Percentiles rank a stretch among this genome's conserved stretches.
phyloP scores from a whole-genome alignment of 1,140 invertebrate genomes.

The Trialeurodes vaporariorum region DNA sequence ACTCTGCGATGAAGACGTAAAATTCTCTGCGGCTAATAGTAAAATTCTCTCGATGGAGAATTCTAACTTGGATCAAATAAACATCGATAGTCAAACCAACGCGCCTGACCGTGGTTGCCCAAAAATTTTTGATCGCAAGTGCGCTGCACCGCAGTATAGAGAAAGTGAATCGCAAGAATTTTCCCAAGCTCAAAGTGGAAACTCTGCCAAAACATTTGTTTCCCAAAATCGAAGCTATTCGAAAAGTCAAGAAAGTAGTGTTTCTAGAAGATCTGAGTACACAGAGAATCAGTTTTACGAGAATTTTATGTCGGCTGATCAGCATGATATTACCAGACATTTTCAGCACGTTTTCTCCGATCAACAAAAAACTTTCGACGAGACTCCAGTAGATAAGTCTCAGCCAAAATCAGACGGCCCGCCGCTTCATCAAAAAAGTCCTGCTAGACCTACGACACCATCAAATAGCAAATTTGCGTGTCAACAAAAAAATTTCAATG shows the following conservation, averaged over 20 bases:
- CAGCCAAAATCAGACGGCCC: too few species aligned
- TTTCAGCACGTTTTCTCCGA: background rate
- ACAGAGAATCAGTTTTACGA: background rate
- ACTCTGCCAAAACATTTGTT: background rate
- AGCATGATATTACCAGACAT: background rate
- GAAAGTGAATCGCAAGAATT: too few species aligned
- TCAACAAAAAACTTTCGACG: background rate
- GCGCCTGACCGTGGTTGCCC: too few species aligned
- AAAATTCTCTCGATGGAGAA: background rate
- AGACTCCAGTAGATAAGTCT: too few species aligned
- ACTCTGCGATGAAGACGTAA: background rate
- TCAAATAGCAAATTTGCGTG: too few species aligned
- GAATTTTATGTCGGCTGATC: background rate
- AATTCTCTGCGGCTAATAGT: background rate
- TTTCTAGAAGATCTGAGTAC: background rate
- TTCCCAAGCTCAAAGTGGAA: background rate
- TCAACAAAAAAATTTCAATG: too few species aligned
- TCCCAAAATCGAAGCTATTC: background rate
- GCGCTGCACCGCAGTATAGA: too few species aligned
- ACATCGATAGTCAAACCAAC: too few species aligned
- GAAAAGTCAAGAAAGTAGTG: background rate
- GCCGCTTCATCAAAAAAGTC: too few species aligned
- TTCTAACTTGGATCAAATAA: background rate
- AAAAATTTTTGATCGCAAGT: too few species aligned
- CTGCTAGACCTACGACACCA: too few species aligned